Base-by-base conservation (phyloP, 2,888 invertebrate genomes). In the Cecidostiba fungosa region DNA sequence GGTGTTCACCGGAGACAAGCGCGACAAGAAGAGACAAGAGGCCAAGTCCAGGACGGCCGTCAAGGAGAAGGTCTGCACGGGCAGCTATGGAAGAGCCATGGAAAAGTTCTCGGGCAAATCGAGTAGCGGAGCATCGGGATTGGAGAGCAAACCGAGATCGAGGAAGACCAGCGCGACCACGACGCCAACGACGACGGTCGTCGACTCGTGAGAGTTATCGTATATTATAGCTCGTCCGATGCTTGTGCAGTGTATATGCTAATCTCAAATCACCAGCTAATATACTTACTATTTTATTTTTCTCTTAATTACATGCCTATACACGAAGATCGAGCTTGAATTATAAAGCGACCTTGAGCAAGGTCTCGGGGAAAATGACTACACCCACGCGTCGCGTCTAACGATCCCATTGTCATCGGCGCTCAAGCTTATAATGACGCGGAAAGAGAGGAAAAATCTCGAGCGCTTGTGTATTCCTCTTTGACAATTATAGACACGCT, bases 11-110 rank as follows among this genome's bases (percentile, higher is more conserved):
- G 85, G 77, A 88, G 78, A 69, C 86, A 86, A 86, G 89, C 86
- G 88, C 82, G 23, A 84, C 86, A 86, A 86, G 89, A 87, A 87
- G 62, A 43, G 87, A 79, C 87, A 10, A 14, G 70, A 87, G 73
- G 69, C 72, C 59, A 84, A 83, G 16, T 78, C 73, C 23, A 70
- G 85, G 19, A 72, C 32, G 12, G 84, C 81, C 0, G 84, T 66
- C 74, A 91, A 94, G 93, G 94, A 93, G 16, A 91, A 92, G 86
- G 91, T 94, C 4, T 94, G 94, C 88, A 94, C 93, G 0, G 94
- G 94, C 0, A 93, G 94, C 8, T 94, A 94, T 84, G 94, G 39
- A 12, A 90, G 94, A 23, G 94, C 94, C 2, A 93, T 94, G 92
- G 93, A 94, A 87, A 94, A 92, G 88, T 94, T 94, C 81, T 91